Evolutionary conservation across 2,797 vertebrate species (phyloP).

Genomic region (Mareca penelope): DNA sequence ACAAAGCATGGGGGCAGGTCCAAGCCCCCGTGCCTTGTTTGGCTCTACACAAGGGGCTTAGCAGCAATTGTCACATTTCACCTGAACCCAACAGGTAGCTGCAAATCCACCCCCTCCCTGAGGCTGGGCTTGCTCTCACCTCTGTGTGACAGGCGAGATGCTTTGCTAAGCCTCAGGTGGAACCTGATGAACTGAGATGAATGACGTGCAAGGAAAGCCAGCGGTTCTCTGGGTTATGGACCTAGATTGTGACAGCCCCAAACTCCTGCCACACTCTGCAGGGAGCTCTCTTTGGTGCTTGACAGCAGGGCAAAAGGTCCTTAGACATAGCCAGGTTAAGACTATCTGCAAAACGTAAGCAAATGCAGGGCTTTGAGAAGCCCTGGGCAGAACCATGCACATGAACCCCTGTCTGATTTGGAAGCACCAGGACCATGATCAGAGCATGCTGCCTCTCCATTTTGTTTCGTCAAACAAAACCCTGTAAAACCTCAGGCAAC

Average conservation of each 20-base stretch:
- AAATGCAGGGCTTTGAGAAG: not conserved
- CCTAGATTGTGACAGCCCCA: not conserved
- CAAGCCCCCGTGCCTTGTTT: not conserved
- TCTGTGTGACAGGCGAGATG: not conserved
- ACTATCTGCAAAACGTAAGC: not conserved
- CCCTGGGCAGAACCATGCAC: fast-evolving
- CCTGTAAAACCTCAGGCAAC: not conserved
- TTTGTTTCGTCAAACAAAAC: not conserved
- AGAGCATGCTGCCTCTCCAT: fast-evolving
- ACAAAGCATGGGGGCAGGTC: not conserved
- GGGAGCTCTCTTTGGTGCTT: not conserved
- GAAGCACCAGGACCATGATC: fast-evolving
- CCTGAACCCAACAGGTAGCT: conserved; percentile 63
- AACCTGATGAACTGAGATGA: not conserved
- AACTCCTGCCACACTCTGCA: fast-evolving
- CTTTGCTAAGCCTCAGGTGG: not conserved
- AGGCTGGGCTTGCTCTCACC: conserved; percentile 12
- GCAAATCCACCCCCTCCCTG: conserved; percentile 64
- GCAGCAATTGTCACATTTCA: not conserved
- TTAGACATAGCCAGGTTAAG: fast-evolving
- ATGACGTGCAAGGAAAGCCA: not conserved
- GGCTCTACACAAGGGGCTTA: not conserved
- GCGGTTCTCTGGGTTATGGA: not conserved
- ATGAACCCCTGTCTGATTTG: fast-evolving
- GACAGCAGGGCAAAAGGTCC: not conserved